Conservation (phyloP, 2,888 invertebrate species). For the Agrotis puta region DNA sequence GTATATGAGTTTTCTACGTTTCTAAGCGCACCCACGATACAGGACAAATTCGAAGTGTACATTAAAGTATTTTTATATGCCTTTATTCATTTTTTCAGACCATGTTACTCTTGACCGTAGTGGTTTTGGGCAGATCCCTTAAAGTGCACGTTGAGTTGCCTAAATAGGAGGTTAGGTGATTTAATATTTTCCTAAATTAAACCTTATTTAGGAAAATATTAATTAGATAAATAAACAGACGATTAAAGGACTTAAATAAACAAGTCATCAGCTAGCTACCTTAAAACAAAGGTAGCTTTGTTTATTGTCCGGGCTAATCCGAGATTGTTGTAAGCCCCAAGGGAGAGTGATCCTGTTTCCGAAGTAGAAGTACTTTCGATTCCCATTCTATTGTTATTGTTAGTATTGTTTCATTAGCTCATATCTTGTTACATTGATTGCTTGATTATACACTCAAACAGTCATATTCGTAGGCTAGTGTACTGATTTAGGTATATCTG, state of each 20-base stretch:
- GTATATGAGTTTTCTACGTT: too few species aligned
- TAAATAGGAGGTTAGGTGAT: too few species aligned
- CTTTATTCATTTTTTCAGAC: too few species aligned
- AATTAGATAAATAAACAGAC: too few species aligned
- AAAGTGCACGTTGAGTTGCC: too few species aligned
- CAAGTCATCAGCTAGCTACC: not conserved
- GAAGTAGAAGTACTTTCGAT: constrained; percentile 1
- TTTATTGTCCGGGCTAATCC: constrained; percentile 28
- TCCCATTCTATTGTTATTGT: constrained; percentile 2
- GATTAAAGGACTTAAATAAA: constrained; percentile 4
- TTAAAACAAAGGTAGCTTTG: not conserved
- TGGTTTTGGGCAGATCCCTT: too few species aligned
- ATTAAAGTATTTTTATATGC: too few species aligned
- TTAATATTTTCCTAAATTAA: too few species aligned
- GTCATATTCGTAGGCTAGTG: not conserved
- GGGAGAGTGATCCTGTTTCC: constrained; percentile 21
- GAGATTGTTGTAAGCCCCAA: not conserved
- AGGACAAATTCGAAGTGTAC: too few species aligned
- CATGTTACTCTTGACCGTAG: too few species aligned
- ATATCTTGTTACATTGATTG: not conserved
- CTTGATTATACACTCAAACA: not conserved
- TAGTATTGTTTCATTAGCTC: not conserved
- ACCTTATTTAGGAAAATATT: too few species aligned
- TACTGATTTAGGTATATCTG: not conserved
- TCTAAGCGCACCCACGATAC: too few species aligned